phyloP scores from a whole-genome alignment of 2,888 invertebrate species.

The Tryphoninae sp. region DNA sequence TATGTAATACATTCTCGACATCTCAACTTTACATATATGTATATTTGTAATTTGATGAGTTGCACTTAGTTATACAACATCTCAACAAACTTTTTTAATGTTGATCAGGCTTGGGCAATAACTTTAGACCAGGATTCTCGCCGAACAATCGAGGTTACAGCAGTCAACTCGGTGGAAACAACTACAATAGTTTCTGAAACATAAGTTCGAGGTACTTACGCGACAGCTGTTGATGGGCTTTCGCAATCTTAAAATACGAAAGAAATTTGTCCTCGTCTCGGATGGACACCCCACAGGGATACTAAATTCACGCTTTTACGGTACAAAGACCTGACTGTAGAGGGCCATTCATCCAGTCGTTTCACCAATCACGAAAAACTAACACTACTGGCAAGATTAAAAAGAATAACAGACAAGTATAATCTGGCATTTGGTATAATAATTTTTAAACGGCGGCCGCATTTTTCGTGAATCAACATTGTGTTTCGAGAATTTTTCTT shows the following conservation, averaged over 20 bases:
- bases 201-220: constrained; percentile 41
- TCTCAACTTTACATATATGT: too few species aligned
- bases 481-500: not conserved
- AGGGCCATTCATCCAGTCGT: constrained; percentile 31
- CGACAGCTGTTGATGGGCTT: constrained; percentile 31
- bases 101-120: constrained; percentile 75
- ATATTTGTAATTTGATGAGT: too few species aligned
- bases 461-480: constrained; percentile 1
- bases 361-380: constrained; percentile 42
- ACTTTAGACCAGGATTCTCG: constrained; percentile 78
- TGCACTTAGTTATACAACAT: not conserved
- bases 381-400: constrained; percentile 50
- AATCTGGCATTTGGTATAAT: constrained; percentile 31
- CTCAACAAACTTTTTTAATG: not conserved
- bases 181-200: constrained; percentile 79
- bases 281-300: constrained; percentile 16
- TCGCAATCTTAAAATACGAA: constrained; percentile 31
- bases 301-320: constrained; percentile 37
- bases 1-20: too few species aligned
- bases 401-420: constrained; percentile 15
- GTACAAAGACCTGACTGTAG: constrained; percentile 16
- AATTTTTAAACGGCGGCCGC: constrained; percentile 25
- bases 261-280: constrained; percentile 26
- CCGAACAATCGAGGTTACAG: constrained; percentile 77
- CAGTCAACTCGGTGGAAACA: constrained; percentile 78